Conservation (phyloP, 2,113 vertebrate species). For the Clarias gariepinus region DNA sequence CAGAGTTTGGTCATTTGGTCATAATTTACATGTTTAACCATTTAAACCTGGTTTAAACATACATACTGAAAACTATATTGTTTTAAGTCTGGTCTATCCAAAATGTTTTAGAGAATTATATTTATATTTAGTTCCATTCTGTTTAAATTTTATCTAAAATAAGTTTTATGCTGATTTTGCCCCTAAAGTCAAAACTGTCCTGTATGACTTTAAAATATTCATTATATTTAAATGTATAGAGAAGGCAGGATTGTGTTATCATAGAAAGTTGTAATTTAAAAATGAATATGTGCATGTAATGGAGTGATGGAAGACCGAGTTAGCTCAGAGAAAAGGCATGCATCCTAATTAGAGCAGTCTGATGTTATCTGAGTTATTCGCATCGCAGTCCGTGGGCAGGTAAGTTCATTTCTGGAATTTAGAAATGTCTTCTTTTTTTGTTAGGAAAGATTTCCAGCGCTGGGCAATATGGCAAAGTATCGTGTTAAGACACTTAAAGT, state of each 20-base stretch:
- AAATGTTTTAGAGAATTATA: background rate
- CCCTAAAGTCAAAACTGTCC: background rate
- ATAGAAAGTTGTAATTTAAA: background rate
- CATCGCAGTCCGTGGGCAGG: background rate
- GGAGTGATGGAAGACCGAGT: background rate
- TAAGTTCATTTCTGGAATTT: slow-evolving; percentile 5
- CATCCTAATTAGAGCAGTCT: background rate
- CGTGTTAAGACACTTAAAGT: background rate
- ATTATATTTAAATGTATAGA: background rate
- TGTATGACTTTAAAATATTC: background rate
- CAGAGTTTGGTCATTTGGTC: background rate
- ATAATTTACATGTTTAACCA: background rate
- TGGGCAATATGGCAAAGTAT: no score
- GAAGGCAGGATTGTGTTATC: background rate
- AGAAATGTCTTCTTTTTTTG: background rate
- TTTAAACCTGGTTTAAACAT: background rate
- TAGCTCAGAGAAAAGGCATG: slow-evolving; percentile 9
- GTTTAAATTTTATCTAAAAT: background rate
- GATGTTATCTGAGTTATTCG: background rate
- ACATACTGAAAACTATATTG: background rate
- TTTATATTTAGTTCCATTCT: background rate
- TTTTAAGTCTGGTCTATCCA: background rate
- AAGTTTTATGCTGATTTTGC: background rate
- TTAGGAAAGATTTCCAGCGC: background rate
- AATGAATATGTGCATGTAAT: background rate